Evolutionary conservation across 2,113 vertebrate species (phyloP).

Genomic region (Alethe diademata): DNA sequence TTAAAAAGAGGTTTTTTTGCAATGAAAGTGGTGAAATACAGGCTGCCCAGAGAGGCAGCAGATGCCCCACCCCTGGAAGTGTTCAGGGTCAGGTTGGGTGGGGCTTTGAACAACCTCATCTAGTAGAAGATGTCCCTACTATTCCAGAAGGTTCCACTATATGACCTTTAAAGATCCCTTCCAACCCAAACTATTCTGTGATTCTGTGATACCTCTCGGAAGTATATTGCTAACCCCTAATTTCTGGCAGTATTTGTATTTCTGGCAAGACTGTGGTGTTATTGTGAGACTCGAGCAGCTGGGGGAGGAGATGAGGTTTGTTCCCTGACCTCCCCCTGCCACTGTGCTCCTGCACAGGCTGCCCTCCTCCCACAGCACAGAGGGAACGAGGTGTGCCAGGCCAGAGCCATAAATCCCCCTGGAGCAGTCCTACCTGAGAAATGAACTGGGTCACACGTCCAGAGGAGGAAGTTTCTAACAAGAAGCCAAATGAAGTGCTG

Average conservation of each 20-base stretch:
- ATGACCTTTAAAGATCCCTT: not conserved
- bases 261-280: not conserved
- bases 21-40: not conserved
- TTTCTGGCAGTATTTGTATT: not conserved
- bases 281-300: accelerated
- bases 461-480: not conserved
- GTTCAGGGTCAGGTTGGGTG: not conserved
- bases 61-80: not conserved
- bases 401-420: not conserved
- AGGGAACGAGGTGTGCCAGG: not conserved
- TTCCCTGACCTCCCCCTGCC: not conserved
- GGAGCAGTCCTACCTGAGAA: not conserved
- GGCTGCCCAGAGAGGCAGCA: not conserved
- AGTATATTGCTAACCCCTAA: not conserved
- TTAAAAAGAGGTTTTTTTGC: not conserved
- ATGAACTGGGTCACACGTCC: accelerated
- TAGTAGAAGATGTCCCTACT: not conserved
- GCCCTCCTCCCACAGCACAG: not conserved
- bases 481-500: not conserved
- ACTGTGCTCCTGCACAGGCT: not conserved
- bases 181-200: not conserved
- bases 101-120: not conserved
- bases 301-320: not conserved
- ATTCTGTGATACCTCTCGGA: not conserved
- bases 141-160: not conserved